These are phyloP conservation scores for Cylloceria caligata DNA, from an alignment of 2,888 invertebrate genomes.

Conservation along the genomic window DNA sequence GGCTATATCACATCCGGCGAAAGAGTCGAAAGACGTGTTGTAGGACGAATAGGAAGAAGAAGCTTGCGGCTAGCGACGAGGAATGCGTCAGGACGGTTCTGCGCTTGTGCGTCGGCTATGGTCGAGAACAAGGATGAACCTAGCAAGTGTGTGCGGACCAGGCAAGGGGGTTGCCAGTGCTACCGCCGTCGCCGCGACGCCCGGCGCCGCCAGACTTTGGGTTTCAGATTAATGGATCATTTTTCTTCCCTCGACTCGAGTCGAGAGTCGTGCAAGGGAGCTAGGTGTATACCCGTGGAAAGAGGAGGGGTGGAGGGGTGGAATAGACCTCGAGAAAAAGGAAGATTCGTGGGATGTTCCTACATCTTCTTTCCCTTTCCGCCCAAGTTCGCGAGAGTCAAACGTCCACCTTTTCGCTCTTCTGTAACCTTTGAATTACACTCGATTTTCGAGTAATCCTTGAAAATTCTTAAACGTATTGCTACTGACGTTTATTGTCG, in stretches of 20 bases:
- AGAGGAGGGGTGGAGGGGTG: too few species aligned
- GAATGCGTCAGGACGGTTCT: slow-evolving; percentile 64
- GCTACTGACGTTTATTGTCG: background rate
- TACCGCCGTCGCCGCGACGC: slow-evolving; percentile 82
- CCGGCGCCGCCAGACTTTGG: slow-evolving; percentile 93
- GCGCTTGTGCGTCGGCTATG: slow-evolving; percentile 74
- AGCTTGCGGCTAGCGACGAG: background rate
- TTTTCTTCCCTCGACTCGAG: slow-evolving; percentile 87
- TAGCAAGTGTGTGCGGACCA: background rate
- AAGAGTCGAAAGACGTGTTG: slow-evolving; percentile 49
- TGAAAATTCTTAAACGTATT: background rate
- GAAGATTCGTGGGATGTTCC: slow-evolving; percentile 61
- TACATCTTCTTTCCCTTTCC: slow-evolving; percentile 29
- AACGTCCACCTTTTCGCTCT: slow-evolving; percentile 49
- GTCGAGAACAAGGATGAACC: slow-evolving; percentile 24
- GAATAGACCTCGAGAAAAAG: slow-evolving; percentile 55
- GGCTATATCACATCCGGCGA: slow-evolving; percentile 14
- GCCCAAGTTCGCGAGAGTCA: slow-evolving; percentile 57
- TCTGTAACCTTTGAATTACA: slow-evolving; percentile 20
- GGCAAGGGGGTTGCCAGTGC: slow-evolving; percentile 61
- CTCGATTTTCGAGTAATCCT: slow-evolving; percentile 20
- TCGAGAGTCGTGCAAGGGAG: slow-evolving; percentile 62
- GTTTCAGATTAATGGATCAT: slow-evolving; percentile 93
- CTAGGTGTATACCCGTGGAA: slow-evolving; percentile 24
- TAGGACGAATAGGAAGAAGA: slow-evolving; percentile 60